Base-by-base conservation (phyloP, 2,888 invertebrate genomes). In the Xylota segnis region DNA sequence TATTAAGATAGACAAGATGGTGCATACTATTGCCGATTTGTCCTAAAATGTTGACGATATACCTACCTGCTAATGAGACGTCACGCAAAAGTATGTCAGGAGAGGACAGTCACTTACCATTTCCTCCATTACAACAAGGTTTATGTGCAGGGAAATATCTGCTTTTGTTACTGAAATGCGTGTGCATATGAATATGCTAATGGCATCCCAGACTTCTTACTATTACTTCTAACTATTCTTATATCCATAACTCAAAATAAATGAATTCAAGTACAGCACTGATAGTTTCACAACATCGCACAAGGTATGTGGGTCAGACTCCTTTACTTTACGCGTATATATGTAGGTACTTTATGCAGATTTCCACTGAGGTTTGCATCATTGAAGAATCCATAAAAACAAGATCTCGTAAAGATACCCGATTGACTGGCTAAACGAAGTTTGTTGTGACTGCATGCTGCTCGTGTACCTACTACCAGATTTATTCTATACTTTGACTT, bases 261-360 rank as follows among this genome's bases (percentile, higher is more conserved):
- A 70, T 34, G 14, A 10, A 76, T 58, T 32, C 29, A 50, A 18
- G 29, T 27, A 59, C 14, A 14, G 7, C 52, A 14, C 27, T 47
- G 14, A 5, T 32, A 10, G 10, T 78, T 78, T 63, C 71, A 63
- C 63, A 71, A 71, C 16, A 52, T 32, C 18, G 10, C 32, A 32
- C 14, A 6, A 5, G 16, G 50, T 66, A 79, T 72, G 66, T 81
- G 52, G 72, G 79, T 81, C 72, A 74, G 74, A 61, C 72, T 81
- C 54, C 66, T 72, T 58, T 59, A 50, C 23, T 10, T 59, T 43
- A 27, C 58, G 58, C 65, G 27, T 61, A 27, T 59, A n/a, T n/a
- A n/a, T n/a, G n/a, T n/a, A n/a, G n/a, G n/a, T n/a, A n/a, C n/a
- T 66, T 61, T 61, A 61, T 81, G 79, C 72, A 81, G 72, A 68